A percentile compares a stretch with the other conserved stretches of the same genome.
These are phyloP conservation scores for Bombus waltoni DNA, from an alignment of 1,140 invertebrate species.

Conservation along the genomic window DNA sequence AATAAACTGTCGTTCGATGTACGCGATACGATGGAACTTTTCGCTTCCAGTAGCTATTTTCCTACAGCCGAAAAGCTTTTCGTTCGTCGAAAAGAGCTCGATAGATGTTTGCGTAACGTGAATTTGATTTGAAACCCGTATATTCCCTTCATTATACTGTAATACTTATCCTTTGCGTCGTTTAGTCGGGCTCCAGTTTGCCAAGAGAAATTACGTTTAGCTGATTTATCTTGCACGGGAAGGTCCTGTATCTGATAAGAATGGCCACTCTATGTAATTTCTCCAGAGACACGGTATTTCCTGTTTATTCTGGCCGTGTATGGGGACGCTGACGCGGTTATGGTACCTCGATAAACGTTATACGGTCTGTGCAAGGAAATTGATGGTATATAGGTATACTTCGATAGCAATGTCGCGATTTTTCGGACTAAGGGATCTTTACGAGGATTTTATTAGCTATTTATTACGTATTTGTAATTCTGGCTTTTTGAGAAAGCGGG, in stretches of 20 bases:
- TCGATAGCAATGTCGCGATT: not conserved
- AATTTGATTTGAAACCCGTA: not conserved
- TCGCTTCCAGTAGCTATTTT: not conserved
- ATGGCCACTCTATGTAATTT: conserved; percentile 49
- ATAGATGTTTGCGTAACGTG: not conserved
- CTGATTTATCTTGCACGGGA: not conserved
- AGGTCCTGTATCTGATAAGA: not conserved
- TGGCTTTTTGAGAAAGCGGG: no score
- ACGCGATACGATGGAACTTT: not conserved
- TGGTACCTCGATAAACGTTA: conserved; percentile 24
- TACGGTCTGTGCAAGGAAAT: conserved; percentile 32
- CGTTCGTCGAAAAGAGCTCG: not conserved
- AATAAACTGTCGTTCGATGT: not conserved
- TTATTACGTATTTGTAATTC: no score
- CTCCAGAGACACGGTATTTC: conserved; percentile 25
- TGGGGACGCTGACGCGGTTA: not conserved
- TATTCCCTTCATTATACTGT: not conserved
- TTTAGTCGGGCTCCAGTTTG: not conserved
- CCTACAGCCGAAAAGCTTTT: not conserved
- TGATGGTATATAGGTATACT: no score
- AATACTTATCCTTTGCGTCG: not conserved
- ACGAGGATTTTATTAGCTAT: not conserved
- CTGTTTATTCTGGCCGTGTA: conserved; percentile 31
- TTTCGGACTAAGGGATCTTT: not conserved
- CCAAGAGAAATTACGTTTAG: not conserved